Percentiles rank a stretch among this genome's conserved stretches.
Conservation (phyloP, 2,888 invertebrate species). For the Gryllus longicercus region DNA sequence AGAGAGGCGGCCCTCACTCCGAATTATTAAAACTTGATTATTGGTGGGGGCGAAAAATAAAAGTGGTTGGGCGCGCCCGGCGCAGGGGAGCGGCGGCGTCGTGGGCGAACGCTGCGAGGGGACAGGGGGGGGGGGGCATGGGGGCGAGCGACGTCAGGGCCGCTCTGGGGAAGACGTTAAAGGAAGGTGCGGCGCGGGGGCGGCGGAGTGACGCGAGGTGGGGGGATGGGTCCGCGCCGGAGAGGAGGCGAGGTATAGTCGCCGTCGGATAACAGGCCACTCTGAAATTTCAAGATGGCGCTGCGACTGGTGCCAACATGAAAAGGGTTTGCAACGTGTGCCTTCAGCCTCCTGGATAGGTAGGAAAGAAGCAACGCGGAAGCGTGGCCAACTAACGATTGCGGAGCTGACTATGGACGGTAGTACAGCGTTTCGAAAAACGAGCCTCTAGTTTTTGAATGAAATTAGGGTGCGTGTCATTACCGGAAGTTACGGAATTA, state of each 20-base stretch:
- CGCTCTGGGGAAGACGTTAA: neutral
- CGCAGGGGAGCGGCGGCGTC: neutral
- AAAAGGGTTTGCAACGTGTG: too few species aligned
- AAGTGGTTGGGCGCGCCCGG: neutral
- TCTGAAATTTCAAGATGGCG: too few species aligned
- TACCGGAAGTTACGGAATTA: too few species aligned
- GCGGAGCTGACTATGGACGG: too few species aligned
- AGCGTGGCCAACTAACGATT: too few species aligned
- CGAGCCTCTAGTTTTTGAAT: too few species aligned
- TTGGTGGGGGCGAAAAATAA: neutral
- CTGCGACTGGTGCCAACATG: too few species aligned
- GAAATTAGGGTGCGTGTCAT: too few species aligned
- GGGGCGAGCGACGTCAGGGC: neutral
- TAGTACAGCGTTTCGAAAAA: too few species aligned
- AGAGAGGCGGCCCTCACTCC: neutral
- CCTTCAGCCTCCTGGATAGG: too few species aligned
- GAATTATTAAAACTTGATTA: conserved; percentile 17
- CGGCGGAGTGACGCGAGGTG: neutral
- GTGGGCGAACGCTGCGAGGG: neutral
- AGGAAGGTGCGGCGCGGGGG: neutral
- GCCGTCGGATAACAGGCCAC: too few species aligned
- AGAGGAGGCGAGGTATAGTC: neutral
- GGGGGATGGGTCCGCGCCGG: neutral
- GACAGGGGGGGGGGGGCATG: neutral
- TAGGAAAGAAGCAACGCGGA: too few species aligned